Evolutionary conservation across 64 coral and sea anemone species (phyloP).

Genomic region (Stylophora pistillata): DNA sequence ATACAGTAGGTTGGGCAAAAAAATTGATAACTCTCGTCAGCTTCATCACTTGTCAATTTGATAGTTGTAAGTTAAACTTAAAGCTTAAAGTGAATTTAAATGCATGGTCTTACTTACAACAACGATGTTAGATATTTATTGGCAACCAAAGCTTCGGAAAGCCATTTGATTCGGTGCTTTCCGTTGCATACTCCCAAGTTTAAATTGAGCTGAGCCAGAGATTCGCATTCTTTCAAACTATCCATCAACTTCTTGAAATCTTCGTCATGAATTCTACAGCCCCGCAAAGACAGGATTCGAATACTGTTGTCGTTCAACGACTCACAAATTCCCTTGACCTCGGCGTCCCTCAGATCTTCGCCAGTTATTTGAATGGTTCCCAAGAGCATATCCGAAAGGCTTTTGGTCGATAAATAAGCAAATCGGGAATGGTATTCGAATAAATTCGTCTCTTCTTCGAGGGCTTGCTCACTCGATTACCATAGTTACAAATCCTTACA

Average conservation of each 20-base stretch:
- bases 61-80: background rate
- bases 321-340: conserved; percentile 91
- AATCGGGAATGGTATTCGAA: background rate
- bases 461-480: background rate
- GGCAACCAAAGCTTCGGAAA: conserved; percentile 70
- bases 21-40: too few relatives aligned
- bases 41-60: background rate
- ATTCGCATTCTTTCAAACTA: conserved; percentile 81
- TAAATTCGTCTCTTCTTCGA: background rate
- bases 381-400: conserved; percentile 59
- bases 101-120: conserved; percentile 73
- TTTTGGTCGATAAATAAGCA: background rate
- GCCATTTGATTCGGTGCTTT: conserved; percentile 85
- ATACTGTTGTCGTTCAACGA: conserved; percentile 87
- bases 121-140: conserved; percentile 86
- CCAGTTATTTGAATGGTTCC: conserved; percentile 93
- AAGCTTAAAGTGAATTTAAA: background rate
- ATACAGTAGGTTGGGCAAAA: too few relatives aligned
- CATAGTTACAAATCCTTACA: background rate
- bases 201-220: conserved; percentile 87
- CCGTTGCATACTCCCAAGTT: conserved; percentile 94
- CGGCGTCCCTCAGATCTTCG: conserved; percentile 83
- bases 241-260: conserved; percentile 88
- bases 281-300: conserved; percentile 90
- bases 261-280: conserved; percentile 83